Evolutionary conservation across 30 jellyfish, hydroid and myxozoan genomes (phyloP), one percentile per base, ranked within the genome.

Genomic region (Aurelia sp.): DNA sequence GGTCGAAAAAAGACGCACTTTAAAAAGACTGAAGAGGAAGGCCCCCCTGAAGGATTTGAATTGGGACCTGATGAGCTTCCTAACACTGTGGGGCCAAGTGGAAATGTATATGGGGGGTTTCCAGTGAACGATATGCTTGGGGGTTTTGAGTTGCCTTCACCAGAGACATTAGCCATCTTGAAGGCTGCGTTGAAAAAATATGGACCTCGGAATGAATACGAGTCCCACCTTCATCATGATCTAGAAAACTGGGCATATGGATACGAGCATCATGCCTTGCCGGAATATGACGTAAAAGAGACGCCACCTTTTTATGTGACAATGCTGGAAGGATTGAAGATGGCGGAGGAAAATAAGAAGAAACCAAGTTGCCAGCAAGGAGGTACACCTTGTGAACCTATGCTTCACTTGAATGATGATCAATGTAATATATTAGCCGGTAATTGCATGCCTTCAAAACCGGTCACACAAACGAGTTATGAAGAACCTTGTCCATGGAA

Each of bases 51-150:
- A 5, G 87, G 86, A 20, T 33, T 59, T 62, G 85, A 73, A 44
- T 63, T 66, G 27, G 90, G 64, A 9, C 78, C 90, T 17, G 97
- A 82, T 38, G 97, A 72, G 17, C 66, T 93, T 78, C 98, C 98
- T 30, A 88, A 78, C 64, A 93, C 98, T 4, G 98, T 93, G 41
- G 92, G 91, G 17, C 98, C 98, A 22, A 93, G 89, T 65, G 97
- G 94, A 16, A 93, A 93, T 52, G 85, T 93, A 17, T 88, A 63
- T 55, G 98, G 98, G 8, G 98, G 98, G n/a, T 93, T 93, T 33
- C 98, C 98, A 8, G 91, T 89, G 22, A 93, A 93, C 48, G 98
- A 93, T 75, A 81, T 82, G 19, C 89, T 97, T 80, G 98, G 98
- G 5, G 92, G 92, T 27, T 93, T 93, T 50, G 98, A 93, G 72